These are phyloP conservation scores for Agelastica alni DNA, from an alignment of 2,888 invertebrate genomes.

Conservation along the genomic window DNA sequence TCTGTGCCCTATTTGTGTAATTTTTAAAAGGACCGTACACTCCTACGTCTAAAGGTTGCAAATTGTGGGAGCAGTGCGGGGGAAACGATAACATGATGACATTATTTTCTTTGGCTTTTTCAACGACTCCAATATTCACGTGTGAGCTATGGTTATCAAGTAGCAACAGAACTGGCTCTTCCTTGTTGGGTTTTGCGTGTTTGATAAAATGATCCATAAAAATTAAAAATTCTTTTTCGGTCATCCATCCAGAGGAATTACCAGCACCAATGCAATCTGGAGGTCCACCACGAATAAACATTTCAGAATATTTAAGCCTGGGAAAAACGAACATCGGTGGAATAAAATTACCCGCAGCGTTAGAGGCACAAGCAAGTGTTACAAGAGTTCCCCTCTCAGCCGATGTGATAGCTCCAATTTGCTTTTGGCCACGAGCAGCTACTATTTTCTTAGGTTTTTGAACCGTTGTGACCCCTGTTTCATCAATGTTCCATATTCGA, in stretches of 20 bases:
- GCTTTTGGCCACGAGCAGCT: neutral
- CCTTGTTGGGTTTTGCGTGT: slow-evolving; percentile 28
- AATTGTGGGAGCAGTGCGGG: too few species aligned
- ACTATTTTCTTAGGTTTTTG: neutral
- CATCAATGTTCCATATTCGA: slow-evolving; percentile 4
- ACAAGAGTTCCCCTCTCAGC: slow-evolving; percentile 5
- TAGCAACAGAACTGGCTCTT: too few species aligned
- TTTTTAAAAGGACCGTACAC: too few species aligned
- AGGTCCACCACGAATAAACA: slow-evolving; percentile 6
- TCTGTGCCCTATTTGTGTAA: slow-evolving; percentile 42
- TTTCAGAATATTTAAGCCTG: slow-evolving; percentile 1
- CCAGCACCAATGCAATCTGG: slow-evolving; percentile 38
- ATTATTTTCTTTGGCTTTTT: too few species aligned
- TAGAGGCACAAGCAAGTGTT: slow-evolving; percentile 2
- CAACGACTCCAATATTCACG: too few species aligned
- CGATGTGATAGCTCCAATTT: neutral
- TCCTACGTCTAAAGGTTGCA: too few species aligned
- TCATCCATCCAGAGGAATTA: slow-evolving; percentile 48
- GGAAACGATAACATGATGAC: too few species aligned
- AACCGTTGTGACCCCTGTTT: too few species aligned
- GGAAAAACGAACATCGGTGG: slow-evolving; percentile 10
- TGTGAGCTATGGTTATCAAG: too few species aligned
- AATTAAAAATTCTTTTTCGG: slow-evolving; percentile 37
- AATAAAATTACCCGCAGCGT: slow-evolving; percentile 3
- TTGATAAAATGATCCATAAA: slow-evolving; percentile 47